Conservation (phyloP, 1,140 invertebrate genomes). For the Drosophila sp. region DNA sequence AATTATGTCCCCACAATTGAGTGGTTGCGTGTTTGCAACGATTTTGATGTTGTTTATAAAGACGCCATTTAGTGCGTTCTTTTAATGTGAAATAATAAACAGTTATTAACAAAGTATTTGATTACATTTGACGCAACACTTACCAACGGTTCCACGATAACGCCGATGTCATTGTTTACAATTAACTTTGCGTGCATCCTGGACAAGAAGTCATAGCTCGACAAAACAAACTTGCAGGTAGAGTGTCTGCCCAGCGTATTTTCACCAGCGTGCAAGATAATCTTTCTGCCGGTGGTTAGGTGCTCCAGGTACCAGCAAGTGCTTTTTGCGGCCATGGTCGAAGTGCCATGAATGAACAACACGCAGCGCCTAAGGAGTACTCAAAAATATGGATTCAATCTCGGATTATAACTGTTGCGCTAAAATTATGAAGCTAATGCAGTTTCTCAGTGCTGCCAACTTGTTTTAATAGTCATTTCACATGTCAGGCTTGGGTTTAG, state of each 20-base stretch:
- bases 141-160: slow-evolving; percentile 44
- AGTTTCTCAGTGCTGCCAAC: too few species aligned
- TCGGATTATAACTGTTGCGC: background rate
- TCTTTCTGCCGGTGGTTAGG: slow-evolving; percentile 17
- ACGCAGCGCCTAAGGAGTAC: too few species aligned
- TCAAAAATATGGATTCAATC: background rate
- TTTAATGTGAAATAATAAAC: background rate
- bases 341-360: background rate
- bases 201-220: slow-evolving; percentile 46
- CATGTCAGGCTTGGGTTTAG: too few species aligned
- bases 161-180: slow-evolving; percentile 25
- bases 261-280: slow-evolving; percentile 42
- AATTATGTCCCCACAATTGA: slow-evolving; percentile 25
- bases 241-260: slow-evolving; percentile 59
- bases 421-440: too few species aligned
- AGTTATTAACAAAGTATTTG: too few species aligned
- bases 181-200: slow-evolving; percentile 53
- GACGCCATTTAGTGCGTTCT: slow-evolving; percentile 57
- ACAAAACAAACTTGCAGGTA: slow-evolving; percentile 42
- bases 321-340: slow-evolving; percentile 8
- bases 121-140: background rate
- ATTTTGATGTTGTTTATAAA: slow-evolving; percentile 42
- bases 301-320: slow-evolving; percentile 59
- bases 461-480: too few species aligned
- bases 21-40: background rate